Evolutionary conservation across 2,113 vertebrate species (phyloP), one percentile per base, ranked within the genome.

Genomic region (Mesoclemmys tuberculata): DNA sequence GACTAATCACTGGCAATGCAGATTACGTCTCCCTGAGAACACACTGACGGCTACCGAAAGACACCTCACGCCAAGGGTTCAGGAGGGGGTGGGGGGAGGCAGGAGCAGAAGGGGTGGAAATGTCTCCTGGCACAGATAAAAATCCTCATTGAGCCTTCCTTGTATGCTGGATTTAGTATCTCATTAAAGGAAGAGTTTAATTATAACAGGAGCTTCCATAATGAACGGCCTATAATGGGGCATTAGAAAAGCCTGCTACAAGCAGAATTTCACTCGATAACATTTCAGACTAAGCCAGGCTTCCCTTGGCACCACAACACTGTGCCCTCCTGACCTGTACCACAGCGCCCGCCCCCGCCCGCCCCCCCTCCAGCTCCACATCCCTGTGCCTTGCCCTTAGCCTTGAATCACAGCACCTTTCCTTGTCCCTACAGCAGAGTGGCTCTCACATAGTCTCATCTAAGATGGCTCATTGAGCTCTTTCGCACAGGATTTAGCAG

Each of bases 201-300:
- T 91, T 96, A 90, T 96, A 93, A 84, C 19, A 2, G 82, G 80
- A 93, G 54, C 41, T 88, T 84, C 51, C 71, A 68, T 54, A 90
- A 91, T 41, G 13, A 96, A 80, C 2, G 84, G 38, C 12, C 8
- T 92, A 90, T 86, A 11, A 27, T 51, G 24, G 46, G 75, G 21
- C 48, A 84, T 46, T 80, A 82, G 38, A 27, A 27, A 92, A 82
- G 35, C 8, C 5, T 58, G 8, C 38, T 83, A 12, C 77, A 94
- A 88, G 3, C 1, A 18, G 83, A 89, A 95, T 88, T 29, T n/a
- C 24, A 55, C 10, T 44, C 18, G 46, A 80, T 71, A 29, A 44
- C 27, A 83, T 3, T 16, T 2, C 18, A 55, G 10, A 29, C 55
- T 44, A 86, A 85, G 58, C 0, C 0, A 51, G 24, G 74, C 61